These are phyloP conservation scores for Boleophthalmus pectinirostris DNA, from an alignment of 2,113 vertebrate species.

Conservation along the genomic window DNA sequence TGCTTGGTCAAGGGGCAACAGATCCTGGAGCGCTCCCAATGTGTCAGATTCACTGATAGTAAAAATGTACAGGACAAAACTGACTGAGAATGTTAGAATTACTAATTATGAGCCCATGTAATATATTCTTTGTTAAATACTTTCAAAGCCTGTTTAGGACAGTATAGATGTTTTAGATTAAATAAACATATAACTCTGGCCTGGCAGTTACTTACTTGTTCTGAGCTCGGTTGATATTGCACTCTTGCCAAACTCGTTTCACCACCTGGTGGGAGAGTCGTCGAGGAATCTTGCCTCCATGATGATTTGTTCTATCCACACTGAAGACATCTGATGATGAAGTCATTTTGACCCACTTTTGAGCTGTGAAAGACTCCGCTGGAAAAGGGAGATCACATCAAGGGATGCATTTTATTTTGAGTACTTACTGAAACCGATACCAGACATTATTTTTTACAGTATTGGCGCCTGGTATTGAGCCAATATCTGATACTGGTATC, in stretches of 20 bases:
- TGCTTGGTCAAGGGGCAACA: constrained; percentile 52
- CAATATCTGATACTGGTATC: no score
- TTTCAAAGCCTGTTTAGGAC: neutral
- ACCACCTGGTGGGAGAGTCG: constrained; percentile 91
- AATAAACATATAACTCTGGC: neutral
- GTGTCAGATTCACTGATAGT: constrained; percentile 56
- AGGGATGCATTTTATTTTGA: no score
- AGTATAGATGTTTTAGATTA: neutral
- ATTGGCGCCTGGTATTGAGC: no score
- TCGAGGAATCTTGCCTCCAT: constrained; percentile 93
- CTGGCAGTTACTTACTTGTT: constrained; percentile 84
- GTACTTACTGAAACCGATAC: no score
- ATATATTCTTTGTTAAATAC: no score
- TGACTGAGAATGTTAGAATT: neutral
- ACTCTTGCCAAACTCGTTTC: constrained; percentile 98
- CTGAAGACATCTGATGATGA: constrained; percentile 88
- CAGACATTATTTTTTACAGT: no score
- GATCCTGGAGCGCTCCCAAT: constrained; percentile 49
- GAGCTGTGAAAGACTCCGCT: constrained; percentile 93
- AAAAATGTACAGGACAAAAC: constrained; percentile 31
- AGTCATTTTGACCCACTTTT: constrained; percentile 93
- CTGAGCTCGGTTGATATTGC: constrained; percentile 95
- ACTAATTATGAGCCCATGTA: no score
- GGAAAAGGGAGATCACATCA: constrained; percentile 5
- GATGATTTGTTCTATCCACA: constrained; percentile 90